Evolutionary conservation across 2,113 vertebrate species (phyloP), one percentile per base, ranked within the genome.

Genomic region (Psettodes erumei): DNA sequence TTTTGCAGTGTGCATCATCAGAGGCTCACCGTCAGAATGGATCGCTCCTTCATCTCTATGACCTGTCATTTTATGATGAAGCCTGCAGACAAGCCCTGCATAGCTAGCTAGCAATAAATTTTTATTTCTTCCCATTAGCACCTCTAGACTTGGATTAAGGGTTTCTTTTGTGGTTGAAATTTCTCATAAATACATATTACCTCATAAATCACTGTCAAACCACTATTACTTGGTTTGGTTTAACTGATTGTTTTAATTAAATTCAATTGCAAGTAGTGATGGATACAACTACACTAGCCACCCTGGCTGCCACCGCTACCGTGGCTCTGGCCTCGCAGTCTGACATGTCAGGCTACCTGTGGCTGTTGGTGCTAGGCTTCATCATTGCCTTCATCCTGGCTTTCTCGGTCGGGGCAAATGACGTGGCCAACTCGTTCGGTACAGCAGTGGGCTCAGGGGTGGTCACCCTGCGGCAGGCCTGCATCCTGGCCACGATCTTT

Each of bases 381-480:
- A 1, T 97, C 86, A 99, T 99, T 0, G 98, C 97, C 38, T 99
- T 99, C 71, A 51, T 99, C 60, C 77, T 99, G 90, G 98, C 98
- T 0, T 99, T 99, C 85, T 99, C 98, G 0, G 98, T 99, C 7
- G 97, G 98, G 0, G 98, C 98, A 84, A 99, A 99, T 18, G 98
- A 99, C 1, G 98, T 99, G 58, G 98, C 98, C 25, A 99, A 99
- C 90, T 99, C 98, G 1, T 99, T 99, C 0, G 98, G 98, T 33
- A 99, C 98, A 0, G 98, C 98, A 0, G 98, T 99, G 83, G 98
- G 98, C 79, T 99, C 97, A 0, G 97, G 97, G 0, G 97, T 95
- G 60, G 96, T 98, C 90, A 97, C 96, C 51, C 91, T 99, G 48
- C 95, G 95, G 15, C 96, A 97, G 76, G 98, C 98, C 65, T 99